phyloP scores from a whole-genome alignment of 2,888 invertebrate genomes.

The Capitulum mitella region DNA sequence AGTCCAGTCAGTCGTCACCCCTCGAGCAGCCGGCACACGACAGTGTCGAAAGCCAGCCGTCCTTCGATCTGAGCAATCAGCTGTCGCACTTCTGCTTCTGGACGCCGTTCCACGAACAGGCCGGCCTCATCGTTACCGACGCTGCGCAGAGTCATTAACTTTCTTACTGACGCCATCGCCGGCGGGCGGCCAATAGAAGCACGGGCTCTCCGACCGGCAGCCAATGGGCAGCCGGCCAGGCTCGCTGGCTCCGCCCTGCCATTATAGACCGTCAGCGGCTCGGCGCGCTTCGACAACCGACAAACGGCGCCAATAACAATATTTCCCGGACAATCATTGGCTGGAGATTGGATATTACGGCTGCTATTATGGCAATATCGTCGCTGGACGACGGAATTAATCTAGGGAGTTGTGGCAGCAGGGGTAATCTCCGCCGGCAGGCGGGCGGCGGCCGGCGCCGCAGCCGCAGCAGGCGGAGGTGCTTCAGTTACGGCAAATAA shows the following conservation, averaged over 20 bases:
- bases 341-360: not conserved
- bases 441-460: not conserved
- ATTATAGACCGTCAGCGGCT: not conserved
- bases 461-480: too few species aligned
- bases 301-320: not conserved
- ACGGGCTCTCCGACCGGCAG: not conserved
- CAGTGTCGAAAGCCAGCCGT: too few species aligned
- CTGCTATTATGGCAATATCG: not conserved
- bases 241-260: not conserved
- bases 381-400: not conserved
- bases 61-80: too few species aligned
- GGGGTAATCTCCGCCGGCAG: not conserved
- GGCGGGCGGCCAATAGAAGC: not conserved
- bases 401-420: not conserved
- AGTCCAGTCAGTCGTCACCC: too few species aligned
- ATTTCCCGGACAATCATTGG: not conserved
- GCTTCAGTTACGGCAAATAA: too few species aligned
- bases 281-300: not conserved
- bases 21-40: too few species aligned
- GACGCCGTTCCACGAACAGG: too few species aligned
- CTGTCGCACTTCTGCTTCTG: too few species aligned
- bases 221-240: not conserved
- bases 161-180: not conserved
- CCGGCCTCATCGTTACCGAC: not conserved
- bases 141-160: not conserved